Evolutionary conservation across 2,797 vertebrate genomes (phyloP), one percentile per base, ranked within the genome.

Genomic region (Myotis planiceps): DNA sequence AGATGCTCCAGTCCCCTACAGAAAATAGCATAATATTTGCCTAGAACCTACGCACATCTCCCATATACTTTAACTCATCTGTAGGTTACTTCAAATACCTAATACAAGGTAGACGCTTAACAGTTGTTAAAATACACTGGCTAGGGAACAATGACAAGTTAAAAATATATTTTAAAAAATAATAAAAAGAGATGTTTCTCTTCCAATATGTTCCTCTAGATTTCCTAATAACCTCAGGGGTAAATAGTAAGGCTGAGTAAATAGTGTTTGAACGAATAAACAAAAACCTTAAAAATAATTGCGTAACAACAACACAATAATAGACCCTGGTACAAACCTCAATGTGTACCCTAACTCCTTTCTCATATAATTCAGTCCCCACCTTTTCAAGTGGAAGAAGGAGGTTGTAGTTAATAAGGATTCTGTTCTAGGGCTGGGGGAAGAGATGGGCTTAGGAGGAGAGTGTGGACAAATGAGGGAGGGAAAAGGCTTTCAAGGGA

Each of bases 291-390:
- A 60, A 85, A 92, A 65, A 71, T 21, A 83, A 79, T 15, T 47
- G 27, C 39, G 75, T 78, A 89, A 21, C 55, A 92, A 76, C n/a
- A 53, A 45, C n/a, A 53, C 55, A 86, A 95, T 60, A 92, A 42
- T 0, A 88, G 34, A n/a, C 6, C 51, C 5, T 29, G 2, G 32
- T 16, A 3, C n/a, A 89, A 95, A 89, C 32, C 3, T 16, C 9
- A 9, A 2, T 3, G 6, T 29, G 14, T 5, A 72, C 5, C 3
- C 29, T 45, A 47, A 55, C 12, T 34, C n/a, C 27, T 80, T 53
- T 81, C 60, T 72, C 29, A 5, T 23, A 15, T 60, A 65, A 65
- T 39, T 86, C 14, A 76, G 68, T 23, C 2, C 32, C 37, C 0
- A 42, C 1, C 23, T 86, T 84, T 81, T 51, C 69, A 66, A 47